Evolutionary conservation across 2,888 invertebrate species (phyloP).

Genomic region (Psylliodes chrysocephalus): DNA sequence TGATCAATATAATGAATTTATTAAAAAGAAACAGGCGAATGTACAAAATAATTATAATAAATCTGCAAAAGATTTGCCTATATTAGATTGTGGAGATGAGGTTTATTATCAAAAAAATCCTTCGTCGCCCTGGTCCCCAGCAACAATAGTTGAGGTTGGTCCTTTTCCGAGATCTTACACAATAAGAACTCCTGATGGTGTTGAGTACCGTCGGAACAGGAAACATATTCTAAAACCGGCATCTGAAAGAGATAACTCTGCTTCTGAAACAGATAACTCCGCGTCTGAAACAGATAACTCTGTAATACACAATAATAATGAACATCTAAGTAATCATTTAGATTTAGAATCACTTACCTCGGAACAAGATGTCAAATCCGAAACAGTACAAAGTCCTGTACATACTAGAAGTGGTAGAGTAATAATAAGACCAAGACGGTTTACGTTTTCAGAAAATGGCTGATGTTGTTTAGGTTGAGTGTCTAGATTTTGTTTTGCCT

Average conservation of each 20-base stretch:
- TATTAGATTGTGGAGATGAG: neutral
- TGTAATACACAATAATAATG: neutral
- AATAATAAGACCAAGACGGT: neutral
- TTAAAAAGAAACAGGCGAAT: neutral
- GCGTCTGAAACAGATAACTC: too few relatives aligned
- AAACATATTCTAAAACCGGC: neutral
- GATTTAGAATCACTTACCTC: neutral
- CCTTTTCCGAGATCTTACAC: slow-evolving; percentile 3
- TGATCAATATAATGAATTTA: neutral
- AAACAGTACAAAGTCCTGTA: neutral
- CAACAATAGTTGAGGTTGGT: neutral
- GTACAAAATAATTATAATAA: neutral
- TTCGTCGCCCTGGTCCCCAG: neutral
- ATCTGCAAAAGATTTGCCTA: neutral
- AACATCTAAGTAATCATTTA: neutral
- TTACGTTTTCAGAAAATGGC: neutral
- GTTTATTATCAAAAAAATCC: slow-evolving; percentile 1
- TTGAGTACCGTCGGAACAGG: neutral
- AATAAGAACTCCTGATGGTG: neutral
- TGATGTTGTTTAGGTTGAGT: neutral
- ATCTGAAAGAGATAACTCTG: neutral
- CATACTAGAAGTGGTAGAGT: neutral
- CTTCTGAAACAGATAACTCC: too few relatives aligned
- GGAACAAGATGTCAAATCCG: neutral
- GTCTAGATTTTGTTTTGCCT: neutral